Conservation (phyloP, 2,797 vertebrate genomes). For the Chelonia mydas region DNA sequence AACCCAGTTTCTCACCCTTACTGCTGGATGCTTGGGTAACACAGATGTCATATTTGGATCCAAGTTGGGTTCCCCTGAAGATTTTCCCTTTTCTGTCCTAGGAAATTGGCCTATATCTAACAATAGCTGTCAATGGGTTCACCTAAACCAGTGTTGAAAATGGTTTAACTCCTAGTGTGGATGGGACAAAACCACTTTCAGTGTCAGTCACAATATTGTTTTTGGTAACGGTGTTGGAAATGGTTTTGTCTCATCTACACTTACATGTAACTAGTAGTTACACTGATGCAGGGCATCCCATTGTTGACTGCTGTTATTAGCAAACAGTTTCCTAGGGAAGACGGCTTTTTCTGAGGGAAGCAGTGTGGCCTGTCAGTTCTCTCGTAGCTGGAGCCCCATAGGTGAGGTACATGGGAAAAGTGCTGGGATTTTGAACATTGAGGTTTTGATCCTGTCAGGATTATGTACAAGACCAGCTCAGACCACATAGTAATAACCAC, state of each 20-base stretch:
- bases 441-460: neutral
- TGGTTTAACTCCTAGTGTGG: neutral
- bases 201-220: neutral
- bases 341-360: rapidly evolving
- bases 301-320: neutral
- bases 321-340: rapidly evolving
- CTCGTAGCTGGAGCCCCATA: neutral
- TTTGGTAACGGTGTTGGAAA: neutral
- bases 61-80: neutral
- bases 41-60: neutral
- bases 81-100: neutral
- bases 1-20: neutral
- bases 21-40: neutral
- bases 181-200: neutral
- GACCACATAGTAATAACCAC: neutral
- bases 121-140: neutral
- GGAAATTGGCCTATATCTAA: rapidly evolving
- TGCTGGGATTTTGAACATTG: neutral
- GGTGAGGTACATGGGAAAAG: neutral
- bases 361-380: rapidly evolving
- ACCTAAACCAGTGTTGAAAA: neutral
- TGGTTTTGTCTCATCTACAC: neutral
- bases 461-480: neutral
- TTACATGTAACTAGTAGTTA: neutral
- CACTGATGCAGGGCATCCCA: neutral